A percentile compares a stretch with the other conserved stretches of the same genome.
phyloP scores from a whole-genome alignment of 2,888 invertebrate species.

The Mantis religiosa region DNA sequence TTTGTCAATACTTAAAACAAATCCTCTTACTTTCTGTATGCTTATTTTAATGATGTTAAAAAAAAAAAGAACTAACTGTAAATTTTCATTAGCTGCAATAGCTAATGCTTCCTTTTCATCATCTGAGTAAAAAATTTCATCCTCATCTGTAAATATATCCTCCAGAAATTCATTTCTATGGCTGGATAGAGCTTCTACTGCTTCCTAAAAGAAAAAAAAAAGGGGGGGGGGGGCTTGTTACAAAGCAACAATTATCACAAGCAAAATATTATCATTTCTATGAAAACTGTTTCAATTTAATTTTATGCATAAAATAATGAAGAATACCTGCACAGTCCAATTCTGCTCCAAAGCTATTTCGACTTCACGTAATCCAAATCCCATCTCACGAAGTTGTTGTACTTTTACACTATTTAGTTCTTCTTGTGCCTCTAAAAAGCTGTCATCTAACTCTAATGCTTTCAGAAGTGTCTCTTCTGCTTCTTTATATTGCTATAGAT shows the following conservation, averaged over 20 bases:
- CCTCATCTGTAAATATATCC: no score
- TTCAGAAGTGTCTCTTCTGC: slow-evolving; percentile 46
- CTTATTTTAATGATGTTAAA: no score
- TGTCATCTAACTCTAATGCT: slow-evolving; percentile 45
- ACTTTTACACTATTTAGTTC: slow-evolving; percentile 43
- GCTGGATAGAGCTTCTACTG: no score
- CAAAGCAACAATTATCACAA: not conserved
- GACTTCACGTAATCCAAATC: slow-evolving; percentile 21
- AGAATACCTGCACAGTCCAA: slow-evolving; percentile 18
- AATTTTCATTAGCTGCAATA: no score
- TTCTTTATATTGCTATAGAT: slow-evolving; percentile 42
- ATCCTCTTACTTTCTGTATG: no score
- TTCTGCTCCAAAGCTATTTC: slow-evolving; percentile 16
- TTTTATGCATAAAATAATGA: no score
- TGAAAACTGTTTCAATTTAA: not conserved
- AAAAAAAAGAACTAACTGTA: no score
- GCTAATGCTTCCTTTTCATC: no score
- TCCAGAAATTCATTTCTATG: no score
- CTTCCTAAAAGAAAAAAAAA: not conserved
- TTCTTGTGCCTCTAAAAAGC: slow-evolving; percentile 44
- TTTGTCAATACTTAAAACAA: no score
- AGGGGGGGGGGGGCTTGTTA: not conserved
- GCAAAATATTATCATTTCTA: not conserved
- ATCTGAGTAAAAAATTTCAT: not conserved
- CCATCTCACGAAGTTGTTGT: slow-evolving; percentile 39